Conservation (phyloP, 2,113 vertebrate species). For the Petroica traversi region DNA sequence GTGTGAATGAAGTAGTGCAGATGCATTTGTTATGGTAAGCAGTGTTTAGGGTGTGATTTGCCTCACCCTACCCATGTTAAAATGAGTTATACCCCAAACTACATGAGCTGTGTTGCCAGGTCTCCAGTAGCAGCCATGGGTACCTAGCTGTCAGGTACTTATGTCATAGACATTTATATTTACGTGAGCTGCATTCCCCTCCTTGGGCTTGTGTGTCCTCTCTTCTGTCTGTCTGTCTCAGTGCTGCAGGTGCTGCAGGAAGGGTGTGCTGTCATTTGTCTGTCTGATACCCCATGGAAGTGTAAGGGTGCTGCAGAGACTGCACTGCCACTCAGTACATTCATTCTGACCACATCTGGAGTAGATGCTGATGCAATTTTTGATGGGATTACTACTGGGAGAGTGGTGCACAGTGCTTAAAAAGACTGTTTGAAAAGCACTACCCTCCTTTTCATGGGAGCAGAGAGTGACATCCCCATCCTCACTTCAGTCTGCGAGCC, state of each 20-base stretch:
- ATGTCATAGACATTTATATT: neutral
- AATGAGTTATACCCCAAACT: neutral
- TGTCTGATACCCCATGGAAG: neutral
- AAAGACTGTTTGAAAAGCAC: neutral
- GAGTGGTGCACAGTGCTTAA: neutral
- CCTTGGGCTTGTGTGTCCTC: neutral
- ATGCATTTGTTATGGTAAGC: neutral
- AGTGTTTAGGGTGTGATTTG: neutral
- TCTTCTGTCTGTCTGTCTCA: neutral
- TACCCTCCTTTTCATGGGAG: neutral
- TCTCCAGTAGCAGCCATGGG: neutral
- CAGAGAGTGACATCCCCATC: neutral
- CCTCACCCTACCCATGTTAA: neutral
- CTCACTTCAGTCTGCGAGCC: neutral
- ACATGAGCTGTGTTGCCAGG: neutral
- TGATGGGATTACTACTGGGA: neutral
- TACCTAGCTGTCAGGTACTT: neutral
- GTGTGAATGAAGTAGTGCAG: neutral
- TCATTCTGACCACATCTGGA: neutral
- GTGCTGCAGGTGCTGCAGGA: neutral
- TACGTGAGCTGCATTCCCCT: neutral
- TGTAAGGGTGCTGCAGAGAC: neutral
- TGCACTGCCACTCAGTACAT: neutral
- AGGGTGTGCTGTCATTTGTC: neutral
- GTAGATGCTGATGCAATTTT: neutral